Percentiles rank a stretch among this genome's conserved stretches.
phyloP scores from a whole-genome alignment of 2,797 vertebrate genomes.

The Halcyon badia region DNA sequence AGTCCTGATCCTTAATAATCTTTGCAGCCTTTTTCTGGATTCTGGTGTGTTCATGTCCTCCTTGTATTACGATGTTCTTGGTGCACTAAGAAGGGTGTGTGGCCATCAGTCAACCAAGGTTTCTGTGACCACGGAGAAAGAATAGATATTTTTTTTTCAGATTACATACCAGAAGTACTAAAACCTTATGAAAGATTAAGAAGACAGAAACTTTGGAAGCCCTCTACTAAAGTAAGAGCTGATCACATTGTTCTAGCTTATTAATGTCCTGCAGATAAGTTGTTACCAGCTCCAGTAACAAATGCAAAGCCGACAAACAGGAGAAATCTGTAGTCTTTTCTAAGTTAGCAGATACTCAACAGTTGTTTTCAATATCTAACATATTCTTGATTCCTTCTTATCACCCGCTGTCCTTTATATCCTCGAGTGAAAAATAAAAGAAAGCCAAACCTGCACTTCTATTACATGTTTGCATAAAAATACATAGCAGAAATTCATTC shows the following conservation, averaged over 20 bases:
- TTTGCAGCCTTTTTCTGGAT: background rate
- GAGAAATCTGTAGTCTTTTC: background rate
- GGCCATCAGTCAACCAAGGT: background rate
- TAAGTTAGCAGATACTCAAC: background rate
- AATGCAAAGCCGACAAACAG: background rate
- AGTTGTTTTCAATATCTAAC: background rate
- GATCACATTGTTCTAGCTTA: background rate
- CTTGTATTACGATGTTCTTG: background rate
- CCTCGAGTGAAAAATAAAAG: background rate
- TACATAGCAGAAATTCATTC: background rate
- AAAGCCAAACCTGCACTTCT: background rate
- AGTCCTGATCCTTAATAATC: background rate
- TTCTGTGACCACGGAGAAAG: background rate
- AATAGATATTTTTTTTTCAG: background rate
- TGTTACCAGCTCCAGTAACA: background rate
- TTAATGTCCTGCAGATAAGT: background rate
- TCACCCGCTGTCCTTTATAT: background rate
- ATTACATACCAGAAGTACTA: background rate
- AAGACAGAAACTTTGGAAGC: background rate
- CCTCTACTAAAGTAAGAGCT: background rate
- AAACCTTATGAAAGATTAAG: background rate
- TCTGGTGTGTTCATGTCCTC: background rate
- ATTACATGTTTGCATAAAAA: background rate
- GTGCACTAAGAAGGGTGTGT: background rate
- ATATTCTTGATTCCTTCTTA: background rate